Evolutionary conservation across 2,113 vertebrate genomes (phyloP).

Genomic region (Casuarius casuarius): DNA sequence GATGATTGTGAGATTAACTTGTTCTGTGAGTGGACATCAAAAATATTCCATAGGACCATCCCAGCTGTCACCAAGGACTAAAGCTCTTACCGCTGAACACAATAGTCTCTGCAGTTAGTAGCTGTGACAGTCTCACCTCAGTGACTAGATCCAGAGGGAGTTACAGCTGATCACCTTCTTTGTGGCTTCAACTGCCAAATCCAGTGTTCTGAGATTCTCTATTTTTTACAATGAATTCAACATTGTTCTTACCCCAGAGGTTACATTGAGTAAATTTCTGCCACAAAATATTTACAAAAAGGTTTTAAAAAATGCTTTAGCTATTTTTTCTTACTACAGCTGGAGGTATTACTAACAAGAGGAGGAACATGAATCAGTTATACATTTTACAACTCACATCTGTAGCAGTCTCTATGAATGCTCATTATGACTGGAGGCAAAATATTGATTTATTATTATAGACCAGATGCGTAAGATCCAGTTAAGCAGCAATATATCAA

Average conservation of each 20-base stretch:
- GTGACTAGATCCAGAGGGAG: neutral
- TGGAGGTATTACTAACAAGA: neutral
- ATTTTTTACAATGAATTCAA: neutral
- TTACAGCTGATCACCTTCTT: fast-evolving
- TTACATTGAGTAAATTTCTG: neutral
- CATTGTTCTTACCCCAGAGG: neutral
- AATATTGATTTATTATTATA: conserved; percentile 25
- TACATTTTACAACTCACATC: neutral
- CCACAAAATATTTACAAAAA: neutral
- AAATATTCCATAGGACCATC: neutral
- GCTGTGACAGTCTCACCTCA: neutral
- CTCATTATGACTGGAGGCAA: neutral
- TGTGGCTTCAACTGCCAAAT: neutral
- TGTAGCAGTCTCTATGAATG: neutral
- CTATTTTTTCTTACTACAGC: neutral
- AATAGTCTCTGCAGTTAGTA: neutral
- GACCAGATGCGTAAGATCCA: neutral
- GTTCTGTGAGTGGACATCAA: neutral
- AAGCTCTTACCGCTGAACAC: neutral
- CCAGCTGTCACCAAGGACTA: neutral
- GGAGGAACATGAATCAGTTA: neutral
- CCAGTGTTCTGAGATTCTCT: neutral
- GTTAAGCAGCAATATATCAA: neutral
- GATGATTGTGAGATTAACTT: neutral
- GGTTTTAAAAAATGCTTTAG: neutral